These are phyloP conservation scores for Isichthys henryi DNA, from an alignment of 2,113 vertebrate genomes.

Conservation along the genomic window DNA sequence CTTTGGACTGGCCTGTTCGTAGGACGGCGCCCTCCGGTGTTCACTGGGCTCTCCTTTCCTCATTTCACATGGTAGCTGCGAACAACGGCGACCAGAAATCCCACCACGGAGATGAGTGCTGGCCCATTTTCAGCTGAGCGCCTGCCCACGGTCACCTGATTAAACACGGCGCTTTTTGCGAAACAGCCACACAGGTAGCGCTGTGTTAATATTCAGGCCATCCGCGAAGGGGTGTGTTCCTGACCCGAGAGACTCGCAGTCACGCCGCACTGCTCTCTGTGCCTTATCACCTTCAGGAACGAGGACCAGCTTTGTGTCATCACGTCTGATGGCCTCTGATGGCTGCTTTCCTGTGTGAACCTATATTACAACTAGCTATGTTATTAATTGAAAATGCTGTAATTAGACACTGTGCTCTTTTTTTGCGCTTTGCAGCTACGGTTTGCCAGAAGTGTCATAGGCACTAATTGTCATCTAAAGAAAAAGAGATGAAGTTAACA, in stretches of 20 bases:
- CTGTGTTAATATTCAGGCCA: neutral
- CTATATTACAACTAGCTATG: neutral
- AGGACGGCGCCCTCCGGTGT: neutral
- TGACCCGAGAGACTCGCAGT: neutral
- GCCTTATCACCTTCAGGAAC: neutral
- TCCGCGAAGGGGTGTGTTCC: neutral
- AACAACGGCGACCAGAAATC: neutral
- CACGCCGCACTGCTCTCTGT: neutral
- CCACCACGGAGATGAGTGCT: neutral
- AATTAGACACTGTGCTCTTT: neutral
- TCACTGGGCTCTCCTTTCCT: neutral
- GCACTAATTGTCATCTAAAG: neutral
- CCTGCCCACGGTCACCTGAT: neutral
- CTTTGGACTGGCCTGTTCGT: neutral
- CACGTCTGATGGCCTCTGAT: neutral
- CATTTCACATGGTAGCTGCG: neutral
- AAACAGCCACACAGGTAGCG: neutral
- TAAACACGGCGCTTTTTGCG: neutral
- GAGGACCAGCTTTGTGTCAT: neutral
- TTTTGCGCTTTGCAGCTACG: neutral
- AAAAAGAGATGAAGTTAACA: neutral
- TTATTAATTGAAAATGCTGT: neutral
- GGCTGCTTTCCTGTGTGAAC: neutral
- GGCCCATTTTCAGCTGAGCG: neutral
- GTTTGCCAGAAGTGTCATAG: constrained; percentile 15